These are phyloP conservation scores for Crossaster papposus DNA, from an alignment of 53 echinoderm and acorn worm genomes.

Conservation along the genomic window DNA sequence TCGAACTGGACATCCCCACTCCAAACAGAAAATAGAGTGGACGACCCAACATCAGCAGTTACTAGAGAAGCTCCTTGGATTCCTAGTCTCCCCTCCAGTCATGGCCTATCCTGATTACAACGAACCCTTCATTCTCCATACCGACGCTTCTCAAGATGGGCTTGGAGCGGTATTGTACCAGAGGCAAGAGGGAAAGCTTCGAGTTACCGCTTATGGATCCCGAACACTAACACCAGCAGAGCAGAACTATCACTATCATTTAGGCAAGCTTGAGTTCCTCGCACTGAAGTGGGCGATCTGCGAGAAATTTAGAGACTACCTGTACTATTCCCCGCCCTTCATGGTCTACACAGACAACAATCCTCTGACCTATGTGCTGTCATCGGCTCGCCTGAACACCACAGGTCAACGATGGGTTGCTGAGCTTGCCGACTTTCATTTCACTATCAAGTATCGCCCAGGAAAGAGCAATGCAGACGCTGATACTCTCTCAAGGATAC, in stretches of 20 bases:
- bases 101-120: too few relatives aligned
- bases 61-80: too few relatives aligned
- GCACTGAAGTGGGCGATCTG: conserved; percentile 71
- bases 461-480: conserved; percentile 49
- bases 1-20: too few relatives aligned
- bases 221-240: conserved; percentile 57
- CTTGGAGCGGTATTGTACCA: too few relatives aligned
- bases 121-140: too few relatives aligned
- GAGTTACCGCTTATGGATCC: conserved; percentile 68
- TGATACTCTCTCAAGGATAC: conserved; percentile 51
- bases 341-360: conserved; percentile 68
- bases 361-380: conserved; percentile 60
- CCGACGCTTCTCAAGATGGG: too few relatives aligned
- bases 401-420: too few relatives aligned
- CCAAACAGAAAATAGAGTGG: too few relatives aligned
- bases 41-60: too few relatives aligned
- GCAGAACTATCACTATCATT: conserved; percentile 72
- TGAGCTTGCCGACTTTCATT: too few relatives aligned
- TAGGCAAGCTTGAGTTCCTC: conserved; percentile 67
- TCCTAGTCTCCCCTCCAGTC: too few relatives aligned
- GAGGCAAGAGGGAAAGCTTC: too few relatives aligned
- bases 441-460: conserved; percentile 61
- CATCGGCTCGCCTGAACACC: conserved; percentile 60
- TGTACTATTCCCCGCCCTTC: conserved; percentile 59
- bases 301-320: conserved; percentile 63